Base-by-base conservation (phyloP, 2,888 invertebrate species). In the Trichacis sp. region DNA sequence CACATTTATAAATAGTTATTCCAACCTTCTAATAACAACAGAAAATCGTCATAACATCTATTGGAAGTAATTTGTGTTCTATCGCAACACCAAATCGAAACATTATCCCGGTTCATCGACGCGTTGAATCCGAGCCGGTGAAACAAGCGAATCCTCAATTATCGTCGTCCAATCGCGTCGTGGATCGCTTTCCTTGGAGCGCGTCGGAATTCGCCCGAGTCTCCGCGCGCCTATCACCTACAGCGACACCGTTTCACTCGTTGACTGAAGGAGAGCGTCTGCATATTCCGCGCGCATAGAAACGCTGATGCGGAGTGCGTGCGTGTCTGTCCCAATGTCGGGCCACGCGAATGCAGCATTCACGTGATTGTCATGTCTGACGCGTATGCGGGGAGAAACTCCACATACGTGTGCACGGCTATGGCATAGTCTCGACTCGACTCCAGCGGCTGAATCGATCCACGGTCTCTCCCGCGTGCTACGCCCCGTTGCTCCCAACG, bases 381-480 rank as follows among this genome's bases (percentile, higher is more conserved):
- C 65, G 58, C 59, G 59, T 59, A 57, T 64, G 61, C 58, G 48
- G 50, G 43, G 50, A 43, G 48, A 46, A 48, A 49, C 50, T 29
- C 18, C 48, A 19, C 46, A 18, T 46, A 20, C 40, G 51, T 30
- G 56, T 50, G 54, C 50, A 46, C 43, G 57, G 69, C 38, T 62
- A 60, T 40, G 62, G 57, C 59, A 56, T 65, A 63, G 63, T 62
- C 36, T 51, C 42, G 53, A 51, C 57, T 70, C 70, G 69, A 78
- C 78, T 79, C 79, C 78, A 77, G 77, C 79, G 76, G 80, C 80
- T 80, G 80, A 77, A 80, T 80, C 80, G 80, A 80, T 80, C 80
- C 79, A 69, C 74, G 70, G 77, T 75, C 73, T 75, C 71, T 9
- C 33, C 71, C 61, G 64, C 68, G 68, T 64, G 65, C 67, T 69